Conservation (phyloP, 2,113 vertebrate species). For the Alaudala cheleensis region DNA sequence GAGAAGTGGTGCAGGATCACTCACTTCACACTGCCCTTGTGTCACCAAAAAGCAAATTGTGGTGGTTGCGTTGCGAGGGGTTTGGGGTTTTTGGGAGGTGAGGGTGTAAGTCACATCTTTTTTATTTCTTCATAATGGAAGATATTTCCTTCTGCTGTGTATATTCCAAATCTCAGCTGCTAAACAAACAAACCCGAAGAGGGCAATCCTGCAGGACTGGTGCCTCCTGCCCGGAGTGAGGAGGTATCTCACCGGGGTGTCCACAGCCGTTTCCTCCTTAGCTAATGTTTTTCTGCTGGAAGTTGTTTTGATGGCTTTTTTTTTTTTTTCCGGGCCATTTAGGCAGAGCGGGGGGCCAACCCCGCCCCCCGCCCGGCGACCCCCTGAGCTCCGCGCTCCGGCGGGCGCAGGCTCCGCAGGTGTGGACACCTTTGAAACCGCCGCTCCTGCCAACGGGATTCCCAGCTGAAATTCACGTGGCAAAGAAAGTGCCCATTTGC, state of each 20-base stretch:
- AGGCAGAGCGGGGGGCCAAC: background rate
- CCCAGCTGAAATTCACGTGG: background rate
- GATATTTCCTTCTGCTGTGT: background rate
- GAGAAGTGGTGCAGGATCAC: background rate
- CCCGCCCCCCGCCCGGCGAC: background rate
- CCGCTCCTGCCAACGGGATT: background rate
- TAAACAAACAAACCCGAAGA: background rate
- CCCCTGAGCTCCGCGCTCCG: background rate
- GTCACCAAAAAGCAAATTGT: background rate
- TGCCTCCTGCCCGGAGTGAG: background rate
- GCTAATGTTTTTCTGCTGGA: background rate
- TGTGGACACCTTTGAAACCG: constrained; percentile 20
- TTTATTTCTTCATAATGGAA: background rate
- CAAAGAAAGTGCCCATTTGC: background rate
- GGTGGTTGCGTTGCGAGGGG: background rate
- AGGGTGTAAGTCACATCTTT: background rate
- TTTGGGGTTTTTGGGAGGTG: fast-evolving
- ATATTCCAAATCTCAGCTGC: background rate
- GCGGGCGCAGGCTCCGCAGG: background rate
- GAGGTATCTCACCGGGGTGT: background rate
- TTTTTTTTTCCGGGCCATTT: background rate
- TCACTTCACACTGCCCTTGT: background rate
- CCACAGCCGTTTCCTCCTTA: background rate
- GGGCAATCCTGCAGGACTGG: background rate
- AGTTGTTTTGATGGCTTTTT: background rate